A percentile compares a stretch with the other conserved stretches of the same genome.
Evolutionary conservation across 2,888 invertebrate genomes (phyloP).

Genomic region (Lycocerus yunnanus): DNA sequence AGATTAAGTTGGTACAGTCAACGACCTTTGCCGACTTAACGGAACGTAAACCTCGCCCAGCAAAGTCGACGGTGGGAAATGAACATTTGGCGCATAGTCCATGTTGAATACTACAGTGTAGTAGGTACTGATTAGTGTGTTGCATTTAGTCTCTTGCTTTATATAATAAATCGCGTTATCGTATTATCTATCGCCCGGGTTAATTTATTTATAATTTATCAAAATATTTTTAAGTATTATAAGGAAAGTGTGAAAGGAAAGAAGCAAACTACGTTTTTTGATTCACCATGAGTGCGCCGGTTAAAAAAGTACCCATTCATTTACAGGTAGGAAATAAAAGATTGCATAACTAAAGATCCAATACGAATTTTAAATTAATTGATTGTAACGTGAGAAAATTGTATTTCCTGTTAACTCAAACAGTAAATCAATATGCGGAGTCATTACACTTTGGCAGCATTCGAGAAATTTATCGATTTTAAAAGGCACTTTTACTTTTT

Average conservation of each 20-base stretch:
- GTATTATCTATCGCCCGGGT: neutral
- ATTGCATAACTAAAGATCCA: constrained; percentile 21
- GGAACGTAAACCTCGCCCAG: constrained; percentile 28
- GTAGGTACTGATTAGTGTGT: neutral
- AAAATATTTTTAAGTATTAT: neutral
- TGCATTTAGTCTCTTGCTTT: neutral
- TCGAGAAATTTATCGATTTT: neutral
- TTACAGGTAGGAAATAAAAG: constrained; percentile 70
- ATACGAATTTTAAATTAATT: constrained; percentile 6
- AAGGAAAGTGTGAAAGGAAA: neutral
- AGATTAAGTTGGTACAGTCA: constrained; percentile 8
- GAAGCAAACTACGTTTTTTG: constrained; percentile 2
- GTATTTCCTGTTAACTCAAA: constrained; percentile 1
- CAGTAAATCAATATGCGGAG: neutral
- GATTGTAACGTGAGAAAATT: constrained; percentile 2
- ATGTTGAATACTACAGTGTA: neutral
- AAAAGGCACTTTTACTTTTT: neutral
- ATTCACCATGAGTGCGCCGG: constrained; percentile 72
- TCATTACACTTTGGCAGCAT: neutral
- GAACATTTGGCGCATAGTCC: constrained; percentile 8
- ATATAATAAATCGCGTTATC: neutral
- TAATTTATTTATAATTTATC: neutral
- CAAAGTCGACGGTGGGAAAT: constrained; percentile 15
- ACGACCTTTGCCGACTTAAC: constrained; percentile 9
- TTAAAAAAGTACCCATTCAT: constrained; percentile 95